Conservation (phyloP, 92 coral and sea anemone species). For the Plumapathes pennacea region DNA sequence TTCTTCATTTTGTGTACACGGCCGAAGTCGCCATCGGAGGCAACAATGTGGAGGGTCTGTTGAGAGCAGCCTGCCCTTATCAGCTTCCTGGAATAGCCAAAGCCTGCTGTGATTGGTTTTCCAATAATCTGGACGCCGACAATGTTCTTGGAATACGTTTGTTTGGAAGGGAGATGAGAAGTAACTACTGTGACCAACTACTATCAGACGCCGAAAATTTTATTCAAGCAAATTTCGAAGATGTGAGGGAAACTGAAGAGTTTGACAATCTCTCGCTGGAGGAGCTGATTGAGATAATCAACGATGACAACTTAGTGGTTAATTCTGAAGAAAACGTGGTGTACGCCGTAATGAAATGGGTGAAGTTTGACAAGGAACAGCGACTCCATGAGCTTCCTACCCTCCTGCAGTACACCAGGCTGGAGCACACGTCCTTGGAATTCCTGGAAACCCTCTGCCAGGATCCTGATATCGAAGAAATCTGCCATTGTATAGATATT, state of each 20-base stretch:
- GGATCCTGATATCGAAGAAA: conserved; percentile 26
- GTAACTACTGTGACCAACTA: conserved; percentile 13
- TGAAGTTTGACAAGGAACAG: conserved; percentile 14
- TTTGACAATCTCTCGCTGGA: conserved; percentile 16
- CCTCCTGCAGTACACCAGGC: conserved; percentile 29
- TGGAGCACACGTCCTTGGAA: conserved; percentile 43
- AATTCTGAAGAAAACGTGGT: conserved; percentile 50
- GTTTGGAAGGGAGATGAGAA: conserved; percentile 14
- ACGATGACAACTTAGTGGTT: conserved; percentile 27
- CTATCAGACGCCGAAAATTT: conserved; percentile 1
- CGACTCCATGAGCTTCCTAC: conserved; percentile 17
- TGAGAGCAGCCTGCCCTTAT: conserved; percentile 26
- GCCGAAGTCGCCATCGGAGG: conserved; percentile 44
- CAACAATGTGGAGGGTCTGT: conserved; percentile 19
- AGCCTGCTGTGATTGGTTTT: conserved; percentile 53
- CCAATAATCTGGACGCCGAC: neutral
- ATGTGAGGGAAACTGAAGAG: conserved; percentile 21
- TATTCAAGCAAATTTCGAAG: conserved; percentile 33
- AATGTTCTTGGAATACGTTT: conserved; percentile 31
- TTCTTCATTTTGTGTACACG: conserved; percentile 48
- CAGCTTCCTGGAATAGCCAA: conserved; percentile 37
- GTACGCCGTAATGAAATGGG: conserved; percentile 55
- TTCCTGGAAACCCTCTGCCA: conserved; percentile 19
- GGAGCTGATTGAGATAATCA: conserved; percentile 37
- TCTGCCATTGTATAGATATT: conserved; percentile 9